Base-by-base conservation (phyloP, 1,140 invertebrate species). In the Macrostomum lignano region DNA sequence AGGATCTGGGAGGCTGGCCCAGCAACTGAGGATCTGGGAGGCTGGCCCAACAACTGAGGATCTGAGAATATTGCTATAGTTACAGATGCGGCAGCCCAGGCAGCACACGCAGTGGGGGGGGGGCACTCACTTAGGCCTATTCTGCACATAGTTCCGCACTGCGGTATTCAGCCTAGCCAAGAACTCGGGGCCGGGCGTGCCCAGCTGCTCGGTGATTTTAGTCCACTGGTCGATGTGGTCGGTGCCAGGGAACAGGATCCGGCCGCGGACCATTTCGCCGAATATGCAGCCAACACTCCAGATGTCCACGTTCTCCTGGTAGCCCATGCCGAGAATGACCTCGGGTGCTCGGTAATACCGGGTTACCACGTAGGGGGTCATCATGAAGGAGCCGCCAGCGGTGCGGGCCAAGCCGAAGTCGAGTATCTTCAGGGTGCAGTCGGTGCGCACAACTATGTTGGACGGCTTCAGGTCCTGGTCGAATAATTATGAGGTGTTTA, bases 221-320 rank as follows among this genome's bases (percentile, higher is more conserved):
- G 93, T 96, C 88, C 88, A 96, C 56, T 96, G 88, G 66, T 98
- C 88, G 60, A 96, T 93, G 58, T 96, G 32, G 20, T 33, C 24
- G 10, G 76, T 86, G 23, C 91, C 91, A 22, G 84, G 86, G 60
- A 98, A 98, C 19, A 98, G 65, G 10, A 98, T 88, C 20, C 74
- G 74, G 37, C 86, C 88, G 40, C 82, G 65, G 42, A 96, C 91
- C 74, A 96, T 88, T 61, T 98, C 88, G n/a, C 86, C 88, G 79
- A 96, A 94, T 44, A 98, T 98, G 61, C 91, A 98, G 11, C 91
- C 91, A 24, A 98, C 88, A 15, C 81, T 91, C 91, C 91, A 98
- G 42, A 98, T 93, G 60, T 98, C 91, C 39, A 96, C 88, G 60
- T 94, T 96, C 50, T 91, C 84, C 46, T 77, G 86, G 60, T 96